A percentile compares a stretch with the other conserved stretches of the same genome.
These are phyloP conservation scores for Manis pentadactyla DNA, from an alignment of 2,797 vertebrate genomes.

Conservation along the genomic window DNA sequence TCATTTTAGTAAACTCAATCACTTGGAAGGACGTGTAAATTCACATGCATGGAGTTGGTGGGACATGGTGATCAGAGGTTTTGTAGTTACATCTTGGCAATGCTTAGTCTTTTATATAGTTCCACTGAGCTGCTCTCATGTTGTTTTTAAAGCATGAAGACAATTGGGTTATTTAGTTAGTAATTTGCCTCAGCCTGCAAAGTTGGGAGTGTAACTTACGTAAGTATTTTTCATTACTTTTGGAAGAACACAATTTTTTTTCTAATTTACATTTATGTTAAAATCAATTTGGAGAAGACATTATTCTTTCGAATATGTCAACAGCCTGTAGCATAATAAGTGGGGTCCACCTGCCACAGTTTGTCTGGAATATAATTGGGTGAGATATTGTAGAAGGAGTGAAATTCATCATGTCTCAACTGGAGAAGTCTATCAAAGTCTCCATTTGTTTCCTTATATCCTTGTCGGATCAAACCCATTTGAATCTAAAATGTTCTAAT, in stretches of 20 bases:
- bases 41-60: background rate
- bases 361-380: constrained; percentile 59
- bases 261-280: background rate
- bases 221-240: background rate
- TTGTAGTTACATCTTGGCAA: background rate
- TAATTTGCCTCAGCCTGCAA: background rate
- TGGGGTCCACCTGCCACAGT: constrained; percentile 56
- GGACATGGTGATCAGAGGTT: background rate
- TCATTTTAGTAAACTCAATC: background rate
- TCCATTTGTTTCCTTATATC: constrained; percentile 63
- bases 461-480: constrained; percentile 68
- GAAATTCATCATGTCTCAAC: constrained; percentile 57
- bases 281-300: background rate
- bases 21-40: background rate
- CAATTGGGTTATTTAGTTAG: background rate
- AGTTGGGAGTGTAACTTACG: background rate
- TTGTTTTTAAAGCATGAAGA: background rate
- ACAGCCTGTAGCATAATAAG: background rate
- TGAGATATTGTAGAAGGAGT: constrained; percentile 48
- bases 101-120: background rate
- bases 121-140: background rate
- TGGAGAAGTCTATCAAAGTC: constrained; percentile 71
- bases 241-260: background rate
- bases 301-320: background rate
- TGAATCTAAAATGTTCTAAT: constrained; percentile 79